phyloP scores from a whole-genome alignment of 2,113 vertebrate genomes.

The Apaloderma vittatum region DNA sequence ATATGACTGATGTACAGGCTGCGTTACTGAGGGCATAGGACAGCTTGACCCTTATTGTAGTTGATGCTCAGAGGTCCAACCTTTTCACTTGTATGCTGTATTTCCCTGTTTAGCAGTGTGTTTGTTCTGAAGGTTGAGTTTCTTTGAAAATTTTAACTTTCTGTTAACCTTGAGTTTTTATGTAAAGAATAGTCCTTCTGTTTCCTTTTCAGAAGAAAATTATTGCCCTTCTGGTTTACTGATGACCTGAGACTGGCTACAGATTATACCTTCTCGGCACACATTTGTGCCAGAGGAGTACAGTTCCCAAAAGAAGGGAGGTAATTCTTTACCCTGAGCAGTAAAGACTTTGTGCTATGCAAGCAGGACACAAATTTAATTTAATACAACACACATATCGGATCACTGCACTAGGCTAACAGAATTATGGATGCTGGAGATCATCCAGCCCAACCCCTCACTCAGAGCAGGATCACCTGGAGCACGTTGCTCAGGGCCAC shows the following conservation, averaged over 20 bases:
- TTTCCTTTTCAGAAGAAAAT: constrained; percentile 13
- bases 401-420: background rate
- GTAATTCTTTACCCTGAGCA: background rate
- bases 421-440: background rate
- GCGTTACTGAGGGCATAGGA: background rate
- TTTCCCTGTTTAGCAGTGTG: background rate
- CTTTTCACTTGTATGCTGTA: background rate
- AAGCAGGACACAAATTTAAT: background rate
- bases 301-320: background rate
- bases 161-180: background rate
- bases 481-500: background rate
- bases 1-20: background rate
- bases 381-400: background rate
- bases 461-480: background rate
- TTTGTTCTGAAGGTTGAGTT: background rate
- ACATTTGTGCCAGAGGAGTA: background rate
- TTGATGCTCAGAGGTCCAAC: background rate
- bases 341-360: background rate
- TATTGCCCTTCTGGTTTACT: background rate
- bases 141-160: background rate
- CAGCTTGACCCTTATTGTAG: background rate
- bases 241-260: background rate
- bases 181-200: background rate
- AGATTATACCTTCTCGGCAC: background rate
- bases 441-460: background rate